Base-by-base conservation (phyloP, 2,888 invertebrate species). In the Operophtera brumata region DNA sequence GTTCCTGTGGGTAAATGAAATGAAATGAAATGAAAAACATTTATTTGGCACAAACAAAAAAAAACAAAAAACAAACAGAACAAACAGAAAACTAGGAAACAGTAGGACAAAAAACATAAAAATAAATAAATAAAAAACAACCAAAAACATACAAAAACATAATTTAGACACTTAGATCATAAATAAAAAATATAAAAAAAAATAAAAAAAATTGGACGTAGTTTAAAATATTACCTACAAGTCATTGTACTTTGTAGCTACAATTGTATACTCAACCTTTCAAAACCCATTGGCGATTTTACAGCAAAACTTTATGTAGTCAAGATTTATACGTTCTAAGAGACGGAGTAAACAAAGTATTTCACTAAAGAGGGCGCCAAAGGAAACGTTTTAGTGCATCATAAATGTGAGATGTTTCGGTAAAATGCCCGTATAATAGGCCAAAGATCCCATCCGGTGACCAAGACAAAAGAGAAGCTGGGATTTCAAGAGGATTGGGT, bases 301-400 rank as follows among this genome's bases (percentile, higher is more conserved):
- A 53, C 48, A 48, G 39, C 45, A 28, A 53, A 57, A 49, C 48
- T 57, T 57, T 48, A 57, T 45, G 56, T 20, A 48, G 50, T 37
- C 45, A 46, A 28, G 53, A 54, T 52, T 61, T 52, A 55, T 51
- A 44, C 49, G 30, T 39, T 39, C 28, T 40, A 34, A 48, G 57
- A 61, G 56, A 57, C 55, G 53, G n/a, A 56, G 50, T 53, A 63
- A 63, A 65, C 65, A 65, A 63, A 63, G 62, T 62, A 56, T 65
- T 59, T 56, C 48, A 54, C 61, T 58, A 52, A 65, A 66, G 60
- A 61, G 64, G 62, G 55, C 57, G 64, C 57, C 67, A 61, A 67
- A 65, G 63, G 67, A 68, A 69, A 72, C 69, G 64, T 67, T 78
- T 78, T 73, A 75, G 65, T 76, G 66, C 71, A 70, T 75, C 77